These are phyloP conservation scores for Oreotragus oreotragus DNA, from an alignment of 2,113 vertebrate species.

Conservation along the genomic window DNA sequence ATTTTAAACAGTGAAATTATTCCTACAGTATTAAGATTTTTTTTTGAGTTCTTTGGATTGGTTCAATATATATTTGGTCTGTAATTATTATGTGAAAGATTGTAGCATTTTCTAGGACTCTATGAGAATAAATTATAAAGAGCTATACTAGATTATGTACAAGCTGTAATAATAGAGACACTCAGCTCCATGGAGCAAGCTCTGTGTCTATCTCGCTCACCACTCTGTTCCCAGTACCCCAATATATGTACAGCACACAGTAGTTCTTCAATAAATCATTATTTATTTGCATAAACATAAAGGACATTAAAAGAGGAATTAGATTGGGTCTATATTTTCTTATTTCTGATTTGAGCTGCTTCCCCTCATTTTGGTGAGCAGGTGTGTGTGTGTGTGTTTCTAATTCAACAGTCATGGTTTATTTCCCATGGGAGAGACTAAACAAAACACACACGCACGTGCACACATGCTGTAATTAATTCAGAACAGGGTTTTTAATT, in stretches of 20 bases:
- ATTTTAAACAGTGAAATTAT: background rate
- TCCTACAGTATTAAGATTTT: background rate
- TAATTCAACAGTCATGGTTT: background rate
- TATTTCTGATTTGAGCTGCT: background rate
- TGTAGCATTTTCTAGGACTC: background rate
- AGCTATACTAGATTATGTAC: background rate
- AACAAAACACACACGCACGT: background rate
- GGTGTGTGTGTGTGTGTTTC: background rate
- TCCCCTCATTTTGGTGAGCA: background rate
- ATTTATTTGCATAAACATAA: background rate
- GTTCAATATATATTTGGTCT: background rate
- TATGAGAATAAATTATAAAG: background rate
- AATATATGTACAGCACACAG: rapidly evolving
- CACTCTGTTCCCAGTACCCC: background rate
- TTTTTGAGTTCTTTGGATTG: background rate
- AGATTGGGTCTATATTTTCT: background rate
- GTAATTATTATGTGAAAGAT: background rate
- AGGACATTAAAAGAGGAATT: background rate
- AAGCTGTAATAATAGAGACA: background rate
- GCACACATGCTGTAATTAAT: background rate
- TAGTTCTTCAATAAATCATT: background rate
- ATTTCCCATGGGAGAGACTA: background rate
- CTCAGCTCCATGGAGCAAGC: background rate
- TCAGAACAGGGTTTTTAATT: background rate
- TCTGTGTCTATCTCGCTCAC: background rate